A percentile compares a stretch with the other conserved stretches of the same genome.
These are phyloP conservation scores for Karalla daura DNA, from an alignment of 2,797 vertebrate species.

Conservation along the genomic window DNA sequence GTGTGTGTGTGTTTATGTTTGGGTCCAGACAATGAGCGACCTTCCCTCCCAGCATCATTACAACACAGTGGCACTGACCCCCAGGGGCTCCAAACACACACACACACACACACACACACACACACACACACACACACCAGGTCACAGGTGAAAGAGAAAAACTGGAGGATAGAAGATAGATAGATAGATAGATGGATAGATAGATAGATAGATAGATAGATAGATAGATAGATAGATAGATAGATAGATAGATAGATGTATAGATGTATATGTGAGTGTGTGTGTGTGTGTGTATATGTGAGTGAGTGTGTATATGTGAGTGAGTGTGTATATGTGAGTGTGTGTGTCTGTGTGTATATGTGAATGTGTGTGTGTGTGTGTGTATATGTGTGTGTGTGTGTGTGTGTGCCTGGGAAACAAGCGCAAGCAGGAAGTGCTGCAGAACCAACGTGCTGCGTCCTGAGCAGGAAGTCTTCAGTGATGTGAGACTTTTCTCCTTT, in stretches of 20 bases:
- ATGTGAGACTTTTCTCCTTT: constrained; percentile 61
- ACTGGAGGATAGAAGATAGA: too few species aligned
- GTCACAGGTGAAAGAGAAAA: too few species aligned
- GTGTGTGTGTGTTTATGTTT: too few species aligned
- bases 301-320: not conserved
- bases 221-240: too few species aligned
- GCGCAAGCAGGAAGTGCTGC: constrained; percentile 59
- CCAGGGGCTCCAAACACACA: not conserved
- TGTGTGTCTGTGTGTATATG: not conserved
- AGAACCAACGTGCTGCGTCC: constrained; percentile 24
- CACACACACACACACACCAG: too few species aligned
- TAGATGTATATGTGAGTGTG: too few species aligned
- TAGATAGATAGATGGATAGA: too few species aligned
- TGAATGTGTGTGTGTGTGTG: not conserved
- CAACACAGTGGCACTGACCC: not conserved
- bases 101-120: not conserved
- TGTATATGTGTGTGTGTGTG: not conserved
- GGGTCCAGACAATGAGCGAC: constrained; percentile 37
- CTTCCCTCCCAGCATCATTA: constrained; percentile 5
- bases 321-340: not conserved
- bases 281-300: too few species aligned
- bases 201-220: too few species aligned
- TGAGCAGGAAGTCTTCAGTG: constrained; percentile 71
- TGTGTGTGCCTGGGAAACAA: constrained; percentile 37
- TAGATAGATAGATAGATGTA: too few species aligned